Percentiles rank a stretch among this genome's conserved stretches.
Evolutionary conservation across 64 coral and sea anemone genomes (phyloP).

Genomic region (Montipora efflorescens): DNA sequence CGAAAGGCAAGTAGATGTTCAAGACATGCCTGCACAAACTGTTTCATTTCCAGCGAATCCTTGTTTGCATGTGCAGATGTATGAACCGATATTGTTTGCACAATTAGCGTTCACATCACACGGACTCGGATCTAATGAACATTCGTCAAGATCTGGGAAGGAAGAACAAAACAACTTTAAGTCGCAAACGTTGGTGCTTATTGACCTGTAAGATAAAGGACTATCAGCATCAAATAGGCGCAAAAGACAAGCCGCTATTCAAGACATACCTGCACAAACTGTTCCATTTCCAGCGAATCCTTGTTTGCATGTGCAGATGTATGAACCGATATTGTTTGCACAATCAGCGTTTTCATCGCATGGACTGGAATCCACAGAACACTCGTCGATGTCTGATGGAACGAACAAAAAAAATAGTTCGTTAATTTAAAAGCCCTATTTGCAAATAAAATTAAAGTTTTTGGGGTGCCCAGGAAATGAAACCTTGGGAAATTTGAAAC

Average conservation of each 20-base stretch:
- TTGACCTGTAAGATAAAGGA: no score
- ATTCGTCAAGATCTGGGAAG: conserved; percentile 65
- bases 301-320: background rate
- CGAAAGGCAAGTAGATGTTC: no score
- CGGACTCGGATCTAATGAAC: background rate
- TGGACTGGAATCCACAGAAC: background rate
- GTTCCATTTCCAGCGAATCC: conserved; percentile 23
- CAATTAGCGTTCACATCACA: conserved; percentile 60
- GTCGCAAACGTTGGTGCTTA: no score
- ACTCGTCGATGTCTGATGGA: background rate
- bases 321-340: conserved; percentile 13
- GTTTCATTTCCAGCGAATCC: conserved; percentile 55
- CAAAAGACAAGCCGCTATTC: no score
- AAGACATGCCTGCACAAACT: background rate
- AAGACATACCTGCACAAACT: conserved; percentile 47
- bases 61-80: conserved; percentile 31
- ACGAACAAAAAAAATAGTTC: no score
- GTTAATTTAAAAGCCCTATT: no score
- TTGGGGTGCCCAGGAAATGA: no score
- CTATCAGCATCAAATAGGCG: no score
- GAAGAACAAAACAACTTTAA: no score
- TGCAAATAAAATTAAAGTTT: no score
- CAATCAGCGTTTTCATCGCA: conserved; percentile 38
- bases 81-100: conserved; percentile 55
- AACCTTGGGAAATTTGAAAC: no score